phyloP scores from a whole-genome alignment of 2,797 vertebrate species.

The Microcaecilia unicolor region DNA sequence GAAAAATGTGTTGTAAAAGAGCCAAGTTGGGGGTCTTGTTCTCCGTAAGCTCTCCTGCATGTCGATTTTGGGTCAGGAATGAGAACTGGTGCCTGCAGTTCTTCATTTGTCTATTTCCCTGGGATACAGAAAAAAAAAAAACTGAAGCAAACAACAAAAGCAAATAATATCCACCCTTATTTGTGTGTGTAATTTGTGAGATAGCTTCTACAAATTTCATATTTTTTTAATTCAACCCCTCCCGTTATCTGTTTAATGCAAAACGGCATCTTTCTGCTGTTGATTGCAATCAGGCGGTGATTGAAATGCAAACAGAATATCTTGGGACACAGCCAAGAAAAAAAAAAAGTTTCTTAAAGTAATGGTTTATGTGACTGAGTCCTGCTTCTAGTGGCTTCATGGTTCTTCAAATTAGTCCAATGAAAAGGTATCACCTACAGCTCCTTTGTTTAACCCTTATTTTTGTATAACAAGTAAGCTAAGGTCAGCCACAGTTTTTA shows the following conservation, averaged over 20 bases:
- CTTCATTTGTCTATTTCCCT: no score
- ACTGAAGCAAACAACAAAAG: no score
- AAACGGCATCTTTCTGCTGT: conserved; percentile 30
- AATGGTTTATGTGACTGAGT: no score
- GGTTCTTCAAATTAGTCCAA: no score
- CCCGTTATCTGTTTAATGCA: conserved; percentile 38
- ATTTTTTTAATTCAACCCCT: background rate
- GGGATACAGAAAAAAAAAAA: no score
- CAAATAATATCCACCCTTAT: no score
- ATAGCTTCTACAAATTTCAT: conserved; percentile 42
- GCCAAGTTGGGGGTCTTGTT: conserved; percentile 22
- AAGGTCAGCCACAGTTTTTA: no score
- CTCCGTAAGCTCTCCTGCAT: background rate
- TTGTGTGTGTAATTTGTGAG: conserved; percentile 39
- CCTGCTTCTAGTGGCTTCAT: no score
- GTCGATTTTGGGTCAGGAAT: fast-evolving
- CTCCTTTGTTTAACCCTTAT: no score
- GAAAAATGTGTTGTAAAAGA: conserved; percentile 44
- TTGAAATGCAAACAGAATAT: conserved; percentile 36
- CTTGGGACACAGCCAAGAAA: background rate
- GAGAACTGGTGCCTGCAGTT: background rate
- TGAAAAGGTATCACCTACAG: no score
- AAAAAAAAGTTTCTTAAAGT: no score
- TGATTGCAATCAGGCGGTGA: conserved; percentile 61
- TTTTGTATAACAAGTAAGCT: no score